A percentile compares a stretch with the other conserved stretches of the same genome.
phyloP scores from a whole-genome alignment of 2,113 vertebrate species.

The Carassius gibelio region DNA sequence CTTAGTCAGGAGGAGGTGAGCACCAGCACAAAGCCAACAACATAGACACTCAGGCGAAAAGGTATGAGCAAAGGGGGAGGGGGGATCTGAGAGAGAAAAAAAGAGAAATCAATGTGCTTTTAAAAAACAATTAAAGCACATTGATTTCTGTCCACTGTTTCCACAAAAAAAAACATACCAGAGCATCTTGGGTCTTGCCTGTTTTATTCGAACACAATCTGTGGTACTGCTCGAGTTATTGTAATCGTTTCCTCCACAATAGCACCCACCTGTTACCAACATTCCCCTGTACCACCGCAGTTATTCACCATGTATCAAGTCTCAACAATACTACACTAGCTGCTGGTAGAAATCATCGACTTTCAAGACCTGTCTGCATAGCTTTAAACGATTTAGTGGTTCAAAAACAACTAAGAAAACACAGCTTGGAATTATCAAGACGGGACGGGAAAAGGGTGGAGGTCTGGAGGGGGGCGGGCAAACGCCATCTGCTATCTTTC shows the following conservation, averaged over 20 bases:
- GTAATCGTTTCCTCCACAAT: constrained; percentile 22
- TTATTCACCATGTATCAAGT: not conserved
- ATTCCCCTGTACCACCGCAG: not conserved
- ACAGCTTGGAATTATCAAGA: constrained; percentile 59
- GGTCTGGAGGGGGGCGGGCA: not conserved
- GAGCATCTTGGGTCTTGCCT: not conserved
- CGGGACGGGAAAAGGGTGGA: not conserved
- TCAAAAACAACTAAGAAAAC: constrained; percentile 40
- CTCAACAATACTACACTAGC: not conserved
- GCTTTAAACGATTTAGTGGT: not conserved
- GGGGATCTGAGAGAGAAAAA: not conserved
- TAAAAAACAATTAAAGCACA: constrained; percentile 36
- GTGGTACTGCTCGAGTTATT: not conserved
- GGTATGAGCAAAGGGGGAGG: not conserved
- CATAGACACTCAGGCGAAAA: constrained; percentile 45
- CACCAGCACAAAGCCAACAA: constrained; percentile 51
- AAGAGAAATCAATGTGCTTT: constrained; percentile 14
- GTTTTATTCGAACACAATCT: constrained; percentile 2
- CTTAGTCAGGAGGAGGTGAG: constrained; percentile 51
- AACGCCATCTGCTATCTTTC: constrained; percentile 62
- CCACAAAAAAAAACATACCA: constrained; percentile 20
- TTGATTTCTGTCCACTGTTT: constrained; percentile 30
- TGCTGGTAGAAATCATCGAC: not conserved
- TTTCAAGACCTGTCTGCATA: constrained; percentile 5
- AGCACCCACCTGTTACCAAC: constrained; percentile 29